A percentile compares a stretch with the other conserved stretches of the same genome.
Evolutionary conservation across 2,113 vertebrate species (phyloP).

Genomic region (Rhynchomys soricoides): DNA sequence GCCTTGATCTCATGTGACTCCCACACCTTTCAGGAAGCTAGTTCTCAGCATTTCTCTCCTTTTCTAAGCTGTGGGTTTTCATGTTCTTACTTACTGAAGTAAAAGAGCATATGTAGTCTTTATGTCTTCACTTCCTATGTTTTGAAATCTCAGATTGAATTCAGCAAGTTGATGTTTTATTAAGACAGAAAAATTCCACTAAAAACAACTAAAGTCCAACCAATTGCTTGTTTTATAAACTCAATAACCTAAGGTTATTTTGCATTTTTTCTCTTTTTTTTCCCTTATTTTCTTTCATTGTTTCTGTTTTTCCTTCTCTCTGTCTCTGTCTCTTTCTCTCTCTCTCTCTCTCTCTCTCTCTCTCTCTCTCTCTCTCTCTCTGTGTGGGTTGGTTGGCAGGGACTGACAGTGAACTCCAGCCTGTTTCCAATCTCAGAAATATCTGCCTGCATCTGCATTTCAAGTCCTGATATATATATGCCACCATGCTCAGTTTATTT

Average conservation of each 20-base stretch:
- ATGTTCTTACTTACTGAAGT: not conserved
- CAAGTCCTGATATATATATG: too few species aligned
- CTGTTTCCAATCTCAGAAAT: too few species aligned
- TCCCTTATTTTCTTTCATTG: not conserved
- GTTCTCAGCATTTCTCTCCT: not conserved
- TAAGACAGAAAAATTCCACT: not conserved
- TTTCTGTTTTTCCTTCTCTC: not conserved
- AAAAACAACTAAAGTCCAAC: not conserved
- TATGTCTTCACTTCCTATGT: not conserved
- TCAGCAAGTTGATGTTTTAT: not conserved
- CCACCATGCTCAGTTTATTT: too few species aligned
- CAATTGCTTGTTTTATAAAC: not conserved
- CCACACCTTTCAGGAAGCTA: not conserved
- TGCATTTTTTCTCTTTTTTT: not conserved
- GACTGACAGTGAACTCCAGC: too few species aligned
- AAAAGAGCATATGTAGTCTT: not conserved
- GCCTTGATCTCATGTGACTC: not conserved
- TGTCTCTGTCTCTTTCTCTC: not conserved
- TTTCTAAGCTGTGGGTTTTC: not conserved
- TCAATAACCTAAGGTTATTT: not conserved
- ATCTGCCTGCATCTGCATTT: too few species aligned
- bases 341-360: too few species aligned
- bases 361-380: too few species aligned
- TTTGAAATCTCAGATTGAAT: not conserved
- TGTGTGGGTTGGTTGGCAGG: too few species aligned